Conservation (phyloP, 2,113 vertebrate genomes). For the Sebastes schlegelii region DNA sequence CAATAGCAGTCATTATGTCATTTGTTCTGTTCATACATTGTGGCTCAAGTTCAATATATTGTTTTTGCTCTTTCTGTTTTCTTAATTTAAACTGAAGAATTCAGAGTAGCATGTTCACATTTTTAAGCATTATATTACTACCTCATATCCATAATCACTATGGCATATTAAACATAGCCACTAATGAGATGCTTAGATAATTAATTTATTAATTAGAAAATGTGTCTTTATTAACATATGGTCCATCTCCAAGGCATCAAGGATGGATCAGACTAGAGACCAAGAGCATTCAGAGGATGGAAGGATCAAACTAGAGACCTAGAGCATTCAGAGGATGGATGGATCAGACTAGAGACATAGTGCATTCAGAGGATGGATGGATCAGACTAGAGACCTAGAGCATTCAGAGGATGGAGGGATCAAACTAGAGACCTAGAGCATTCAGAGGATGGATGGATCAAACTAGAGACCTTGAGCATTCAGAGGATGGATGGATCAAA, state of each 20-base stretch:
- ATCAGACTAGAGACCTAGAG: too few species aligned
- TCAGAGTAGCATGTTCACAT: background rate
- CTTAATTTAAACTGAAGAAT: background rate
- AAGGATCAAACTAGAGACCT: too few species aligned
- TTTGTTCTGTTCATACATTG: background rate
- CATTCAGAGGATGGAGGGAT: too few species aligned
- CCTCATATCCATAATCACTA: conserved; percentile 45
- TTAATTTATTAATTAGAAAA: conserved; percentile 34
- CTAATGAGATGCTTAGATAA: conserved; percentile 49
- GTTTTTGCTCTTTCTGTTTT: background rate
- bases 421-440: too few species aligned
- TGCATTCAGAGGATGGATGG: too few species aligned
- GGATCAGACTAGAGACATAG: too few species aligned
- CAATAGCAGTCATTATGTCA: too few species aligned
- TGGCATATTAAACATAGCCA: conserved; percentile 36
- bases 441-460: too few species aligned
- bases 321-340: too few species aligned
- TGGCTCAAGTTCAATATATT: background rate
- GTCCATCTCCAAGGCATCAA: background rate
- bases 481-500: too few species aligned
- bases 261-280: background rate
- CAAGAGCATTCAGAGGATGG: too few species aligned
- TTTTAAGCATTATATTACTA: background rate
- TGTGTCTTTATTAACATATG: conserved; percentile 2
- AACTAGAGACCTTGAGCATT: too few species aligned